phyloP scores from a whole-genome alignment of 2,113 vertebrate genomes.

The Coracopsis vasa region DNA sequence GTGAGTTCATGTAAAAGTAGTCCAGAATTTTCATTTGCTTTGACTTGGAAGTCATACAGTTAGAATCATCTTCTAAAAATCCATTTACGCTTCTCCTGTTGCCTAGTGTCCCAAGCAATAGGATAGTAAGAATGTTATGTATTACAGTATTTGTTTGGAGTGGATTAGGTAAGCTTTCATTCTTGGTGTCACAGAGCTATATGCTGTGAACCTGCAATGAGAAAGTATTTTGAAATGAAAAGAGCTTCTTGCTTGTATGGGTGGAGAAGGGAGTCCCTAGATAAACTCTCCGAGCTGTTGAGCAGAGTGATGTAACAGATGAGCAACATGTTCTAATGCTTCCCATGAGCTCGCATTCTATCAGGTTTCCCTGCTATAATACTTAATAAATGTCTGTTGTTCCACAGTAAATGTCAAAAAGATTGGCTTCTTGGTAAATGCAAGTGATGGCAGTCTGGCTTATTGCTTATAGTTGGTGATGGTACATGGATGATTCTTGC shows the following conservation, averaged over 20 bases:
- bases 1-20: background rate
- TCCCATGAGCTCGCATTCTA: background rate
- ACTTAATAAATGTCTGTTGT: background rate
- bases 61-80: background rate
- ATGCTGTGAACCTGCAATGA: background rate
- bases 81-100: background rate
- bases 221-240: background rate
- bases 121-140: background rate
- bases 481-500: background rate
- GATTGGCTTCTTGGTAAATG: background rate
- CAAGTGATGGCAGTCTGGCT: background rate
- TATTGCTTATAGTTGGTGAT: background rate
- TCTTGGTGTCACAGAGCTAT: background rate
- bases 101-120: background rate
- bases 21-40: background rate
- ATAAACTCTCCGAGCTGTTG: background rate
- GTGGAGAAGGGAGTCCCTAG: background rate
- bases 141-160: background rate
- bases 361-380: background rate
- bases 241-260: background rate
- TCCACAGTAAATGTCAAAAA: background rate
- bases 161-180: background rate
- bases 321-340: background rate
- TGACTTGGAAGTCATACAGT: background rate
- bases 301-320: background rate